Base-by-base conservation (phyloP, 1,140 invertebrate genomes). In the Orius laevigatus region DNA sequence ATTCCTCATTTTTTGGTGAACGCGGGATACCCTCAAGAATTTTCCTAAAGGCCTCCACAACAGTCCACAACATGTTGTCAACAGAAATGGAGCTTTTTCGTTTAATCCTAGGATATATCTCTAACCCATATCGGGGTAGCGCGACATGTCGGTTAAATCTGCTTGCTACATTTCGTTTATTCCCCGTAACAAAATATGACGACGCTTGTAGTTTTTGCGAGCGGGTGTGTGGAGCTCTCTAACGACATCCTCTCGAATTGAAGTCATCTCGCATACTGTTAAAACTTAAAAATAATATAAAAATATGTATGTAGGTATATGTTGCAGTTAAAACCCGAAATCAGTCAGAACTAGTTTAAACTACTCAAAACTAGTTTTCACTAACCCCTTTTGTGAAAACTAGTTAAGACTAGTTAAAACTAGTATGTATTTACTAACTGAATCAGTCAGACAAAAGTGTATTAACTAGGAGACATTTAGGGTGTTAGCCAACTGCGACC, bases 1-100 rank as follows among this genome's bases (percentile, higher is more conserved):
- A 25, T 49, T 18, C 14, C 31, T 45, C 11, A 33, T n/a, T n/a
- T n/a, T n/a, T n/a, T n/a, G n/a, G n/a, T n/a, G n/a, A n/a, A n/a
- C n/a, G n/a, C 6, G 25, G 25, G 25, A 25, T 6, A 4, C 6
- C 15, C n/a, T 39, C n/a, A 6, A 25, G 25, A 25, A 25, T 25
- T 38, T 16, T 38, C 36, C 36, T n/a, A n/a, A n/a, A 38, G 18
- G 43, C 31, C 2, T 11, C 15, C 16, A 32, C 46, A 12, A 64
- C 54, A 32, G 58, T 52, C 62, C 62, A n/a, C n/a, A n/a, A n/a
- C n/a, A n/a, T n/a, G n/a, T n/a, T n/a, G n/a, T n/a, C n/a, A n/a
- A n/a, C n/a, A n/a, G n/a, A n/a, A n/a, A n/a, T 2, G 56, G 58
- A 50, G 62, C 62, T 33, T 53, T 50, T 55, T 62, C 57, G 18